These are phyloP conservation scores for Salarias fasciatus DNA, from an alignment of 2,797 vertebrate species.

Conservation along the genomic window DNA sequence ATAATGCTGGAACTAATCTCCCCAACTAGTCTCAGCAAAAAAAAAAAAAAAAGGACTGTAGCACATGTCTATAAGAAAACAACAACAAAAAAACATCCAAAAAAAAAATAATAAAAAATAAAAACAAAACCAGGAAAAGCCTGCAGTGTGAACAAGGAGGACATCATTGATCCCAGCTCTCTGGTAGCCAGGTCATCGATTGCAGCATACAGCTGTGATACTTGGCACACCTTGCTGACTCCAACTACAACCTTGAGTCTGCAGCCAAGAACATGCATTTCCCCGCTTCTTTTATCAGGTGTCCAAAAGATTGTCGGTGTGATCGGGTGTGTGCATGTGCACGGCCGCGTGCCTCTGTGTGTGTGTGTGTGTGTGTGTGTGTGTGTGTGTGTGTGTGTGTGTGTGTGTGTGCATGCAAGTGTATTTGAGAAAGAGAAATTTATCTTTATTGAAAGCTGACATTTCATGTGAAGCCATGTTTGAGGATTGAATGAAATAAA, in stretches of 20 bases:
- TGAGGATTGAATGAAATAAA: too few species aligned
- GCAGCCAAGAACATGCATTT: conserved; percentile 38
- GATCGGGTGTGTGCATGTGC: conserved; percentile 3
- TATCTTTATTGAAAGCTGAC: too few species aligned
- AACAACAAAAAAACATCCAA: too few species aligned
- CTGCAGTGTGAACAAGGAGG: conserved; percentile 58
- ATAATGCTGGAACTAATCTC: conserved; percentile 53
- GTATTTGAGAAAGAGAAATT: too few species aligned
- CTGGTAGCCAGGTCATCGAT: conserved; percentile 65
- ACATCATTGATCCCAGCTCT: conserved; percentile 62
- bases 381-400: too few species aligned
- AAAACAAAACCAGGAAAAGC: conserved; percentile 41
- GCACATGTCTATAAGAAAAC: conserved; percentile 35
- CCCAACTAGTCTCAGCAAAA: too few species aligned
- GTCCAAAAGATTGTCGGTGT: conserved; percentile 21
- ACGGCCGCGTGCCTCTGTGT: too few species aligned
- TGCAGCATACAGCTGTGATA: conserved; percentile 60
- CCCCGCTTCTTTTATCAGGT: conserved; percentile 23
- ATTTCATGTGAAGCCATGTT: too few species aligned
- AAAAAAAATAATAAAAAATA: conserved; percentile 36
- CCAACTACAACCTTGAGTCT: conserved; percentile 52
- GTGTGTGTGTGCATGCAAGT: too few species aligned
- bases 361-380: too few species aligned
- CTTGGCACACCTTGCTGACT: conserved; percentile 59
- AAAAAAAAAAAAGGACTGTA: conserved; percentile 28